These are phyloP conservation scores for Entomobrya multifasciata DNA, from an alignment of 2,888 invertebrate species.

Conservation along the genomic window DNA sequence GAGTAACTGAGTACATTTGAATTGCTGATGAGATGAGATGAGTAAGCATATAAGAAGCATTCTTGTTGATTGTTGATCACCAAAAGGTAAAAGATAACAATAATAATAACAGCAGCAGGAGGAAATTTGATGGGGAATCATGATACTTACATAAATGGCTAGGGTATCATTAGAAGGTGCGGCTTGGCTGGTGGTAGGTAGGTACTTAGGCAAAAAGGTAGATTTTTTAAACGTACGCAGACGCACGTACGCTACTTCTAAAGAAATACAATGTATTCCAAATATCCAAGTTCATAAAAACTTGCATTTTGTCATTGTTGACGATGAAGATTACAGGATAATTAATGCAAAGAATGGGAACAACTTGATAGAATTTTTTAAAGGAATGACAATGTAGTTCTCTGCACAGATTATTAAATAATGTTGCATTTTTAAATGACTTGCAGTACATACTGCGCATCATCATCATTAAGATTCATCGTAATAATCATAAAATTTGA, in stretches of 20 bases:
- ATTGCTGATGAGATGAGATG: constrained; percentile 14
- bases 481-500: background rate
- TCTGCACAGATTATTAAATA: no score
- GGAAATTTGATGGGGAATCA: background rate
- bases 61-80: constrained; percentile 19
- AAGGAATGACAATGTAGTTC: no score
- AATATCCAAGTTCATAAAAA: constrained; percentile 61
- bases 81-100: background rate
- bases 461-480: background rate
- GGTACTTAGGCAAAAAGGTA: no score
- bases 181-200: background rate
- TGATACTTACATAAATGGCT: constrained; percentile 2
- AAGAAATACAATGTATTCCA: no score
- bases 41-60: background rate
- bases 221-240: no score
- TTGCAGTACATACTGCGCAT: background rate
- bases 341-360: constrained; percentile 36
- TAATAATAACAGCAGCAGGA: background rate
- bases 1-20: background rate
- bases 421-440: no score
- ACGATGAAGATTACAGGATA: no score
- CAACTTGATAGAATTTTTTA: no score
- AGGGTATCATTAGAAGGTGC: constrained; percentile 3
- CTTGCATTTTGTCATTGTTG: constrained; percentile 26
- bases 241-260: no score